phyloP scores from a whole-genome alignment of 2,113 vertebrate genomes.

The Pelodiscus sinensis region DNA sequence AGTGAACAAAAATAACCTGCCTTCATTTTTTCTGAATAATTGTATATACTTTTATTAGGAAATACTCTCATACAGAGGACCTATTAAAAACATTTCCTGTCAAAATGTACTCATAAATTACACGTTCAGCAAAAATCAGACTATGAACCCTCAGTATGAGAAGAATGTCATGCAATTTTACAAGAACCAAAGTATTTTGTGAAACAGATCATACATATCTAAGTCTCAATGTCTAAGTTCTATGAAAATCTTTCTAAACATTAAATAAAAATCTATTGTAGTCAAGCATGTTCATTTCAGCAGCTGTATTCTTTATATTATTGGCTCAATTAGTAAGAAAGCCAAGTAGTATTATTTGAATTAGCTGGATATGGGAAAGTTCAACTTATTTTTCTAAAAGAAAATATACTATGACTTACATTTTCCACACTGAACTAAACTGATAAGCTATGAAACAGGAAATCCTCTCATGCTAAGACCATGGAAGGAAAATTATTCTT shows the following conservation, averaged over 20 bases:
- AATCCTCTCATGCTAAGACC: conserved; percentile 40
- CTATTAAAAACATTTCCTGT: conserved; percentile 30
- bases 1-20: neutral
- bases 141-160: no score
- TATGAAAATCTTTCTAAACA: conserved; percentile 39
- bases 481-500: conserved; percentile 33
- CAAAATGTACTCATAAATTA: neutral
- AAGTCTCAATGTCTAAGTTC: conserved; percentile 31
- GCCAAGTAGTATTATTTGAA: conserved; percentile 2
- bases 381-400: conserved; percentile 57
- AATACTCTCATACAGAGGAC: conserved; percentile 11
- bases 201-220: conserved; percentile 26
- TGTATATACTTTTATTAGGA: neutral
- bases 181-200: conserved; percentile 13
- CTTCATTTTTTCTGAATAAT: neutral
- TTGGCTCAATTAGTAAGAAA: conserved; percentile 7
- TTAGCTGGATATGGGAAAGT: conserved; percentile 33
- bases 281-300: neutral
- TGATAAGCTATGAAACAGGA: conserved; percentile 40
- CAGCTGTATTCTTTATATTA: conserved; percentile 11
- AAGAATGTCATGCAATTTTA: neutral
- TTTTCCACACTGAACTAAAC: conserved; percentile 49
- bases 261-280: conserved; percentile 39
- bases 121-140: neutral
- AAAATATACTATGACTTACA: conserved; percentile 26